Conservation (phyloP, 2,797 vertebrate genomes). For the Erethizon dorsatum region DNA sequence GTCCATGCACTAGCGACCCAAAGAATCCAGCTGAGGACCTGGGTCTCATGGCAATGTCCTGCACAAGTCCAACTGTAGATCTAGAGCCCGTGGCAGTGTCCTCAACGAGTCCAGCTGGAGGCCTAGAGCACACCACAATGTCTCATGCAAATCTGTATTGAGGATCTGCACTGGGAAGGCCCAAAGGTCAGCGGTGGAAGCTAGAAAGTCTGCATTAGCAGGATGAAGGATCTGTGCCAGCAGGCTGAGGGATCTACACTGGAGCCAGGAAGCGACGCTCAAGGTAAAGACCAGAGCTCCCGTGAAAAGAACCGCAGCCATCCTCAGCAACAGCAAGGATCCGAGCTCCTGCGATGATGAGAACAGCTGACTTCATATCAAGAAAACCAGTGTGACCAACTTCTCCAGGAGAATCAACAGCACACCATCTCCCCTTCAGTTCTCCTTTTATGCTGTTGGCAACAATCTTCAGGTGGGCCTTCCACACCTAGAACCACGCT, state of each 20-base stretch:
- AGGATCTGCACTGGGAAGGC: background rate
- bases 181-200: background rate
- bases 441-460: background rate
- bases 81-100: too few relatives aligned
- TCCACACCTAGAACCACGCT: background rate
- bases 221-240: background rate
- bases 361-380: background rate
- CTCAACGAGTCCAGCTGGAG: too few relatives aligned
- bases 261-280: background rate
- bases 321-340: background rate
- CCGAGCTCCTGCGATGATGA: background rate
- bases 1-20: background rate
- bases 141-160: background rate
- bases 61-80: background rate
- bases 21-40: background rate
- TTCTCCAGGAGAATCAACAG: background rate
- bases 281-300: background rate
- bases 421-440: background rate
- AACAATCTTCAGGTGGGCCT: background rate
- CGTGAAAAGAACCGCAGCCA: background rate
- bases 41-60: background rate
- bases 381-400: background rate
- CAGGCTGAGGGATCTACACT: background rate
- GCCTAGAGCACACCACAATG: background rate
- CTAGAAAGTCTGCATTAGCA: background rate